These are phyloP conservation scores for Temnothorax longispinosus DNA, from an alignment of 1,140 invertebrate genomes.

Conservation along the genomic window DNA sequence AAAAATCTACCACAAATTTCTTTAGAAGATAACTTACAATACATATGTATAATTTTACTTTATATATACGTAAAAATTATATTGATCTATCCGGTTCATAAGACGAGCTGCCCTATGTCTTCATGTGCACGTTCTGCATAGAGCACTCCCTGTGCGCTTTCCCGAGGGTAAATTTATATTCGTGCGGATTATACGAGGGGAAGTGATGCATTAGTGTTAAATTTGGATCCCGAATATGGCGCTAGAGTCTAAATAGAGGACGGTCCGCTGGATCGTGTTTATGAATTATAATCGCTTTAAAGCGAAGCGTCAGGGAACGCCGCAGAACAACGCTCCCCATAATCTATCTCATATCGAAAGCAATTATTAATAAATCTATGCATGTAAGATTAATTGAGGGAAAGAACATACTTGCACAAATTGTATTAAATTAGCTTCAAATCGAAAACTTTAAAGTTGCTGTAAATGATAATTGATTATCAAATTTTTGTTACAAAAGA, in stretches of 20 bases:
- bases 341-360: slow-evolving; percentile 40
- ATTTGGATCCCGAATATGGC: slow-evolving; percentile 54
- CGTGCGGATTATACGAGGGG: slow-evolving; percentile 47
- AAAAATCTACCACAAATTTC: neutral
- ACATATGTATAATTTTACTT: neutral
- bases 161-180: slow-evolving; percentile 57
- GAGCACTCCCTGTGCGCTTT: neutral
- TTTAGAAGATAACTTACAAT: neutral
- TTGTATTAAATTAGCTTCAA: neutral
- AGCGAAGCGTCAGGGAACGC: slow-evolving; percentile 36
- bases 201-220: slow-evolving; percentile 60
- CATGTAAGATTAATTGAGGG: slow-evolving; percentile 24
- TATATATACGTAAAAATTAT: neutral
- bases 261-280: slow-evolving; percentile 46
- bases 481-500: neutral
- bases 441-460: neutral
- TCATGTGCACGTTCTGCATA: neutral
- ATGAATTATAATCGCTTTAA: slow-evolving; percentile 63
- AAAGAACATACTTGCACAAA: neutral
- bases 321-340: slow-evolving; percentile 29
- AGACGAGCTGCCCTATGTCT: neutral
- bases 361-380: slow-evolving; percentile 50
- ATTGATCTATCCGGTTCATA: neutral
- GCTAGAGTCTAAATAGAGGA: slow-evolving; percentile 45
- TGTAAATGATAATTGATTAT: neutral